These are phyloP conservation scores for Macroglossus sobrinus DNA, from an alignment of 2,113 vertebrate genomes.

Conservation along the genomic window DNA sequence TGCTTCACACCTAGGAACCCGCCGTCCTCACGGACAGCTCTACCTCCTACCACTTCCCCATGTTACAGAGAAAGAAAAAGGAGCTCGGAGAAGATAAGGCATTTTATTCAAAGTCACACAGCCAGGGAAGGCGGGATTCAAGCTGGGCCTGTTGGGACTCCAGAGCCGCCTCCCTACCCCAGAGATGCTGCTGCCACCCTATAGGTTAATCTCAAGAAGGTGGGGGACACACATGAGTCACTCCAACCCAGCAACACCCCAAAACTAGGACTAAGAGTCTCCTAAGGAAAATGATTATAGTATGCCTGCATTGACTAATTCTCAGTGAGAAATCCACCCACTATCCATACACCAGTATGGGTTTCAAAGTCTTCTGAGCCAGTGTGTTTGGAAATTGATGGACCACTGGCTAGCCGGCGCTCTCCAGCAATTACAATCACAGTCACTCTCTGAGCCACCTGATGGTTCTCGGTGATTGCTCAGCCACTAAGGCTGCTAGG, in stretches of 20 bases:
- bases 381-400: not conserved
- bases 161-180: not conserved
- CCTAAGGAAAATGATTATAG: not conserved
- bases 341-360: not conserved
- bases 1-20: not conserved
- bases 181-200: not conserved
- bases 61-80: not conserved
- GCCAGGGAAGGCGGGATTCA: not conserved
- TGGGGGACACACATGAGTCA: not conserved
- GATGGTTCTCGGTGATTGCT: not conserved
- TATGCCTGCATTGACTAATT: not conserved
- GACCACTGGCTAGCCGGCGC: not conserved
- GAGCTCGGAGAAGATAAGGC: not conserved
- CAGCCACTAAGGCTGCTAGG: not conserved
- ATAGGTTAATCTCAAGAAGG: not conserved
- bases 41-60: not conserved
- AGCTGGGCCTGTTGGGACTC: not conserved
- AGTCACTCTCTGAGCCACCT: slow-evolving; percentile 27
- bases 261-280: not conserved
- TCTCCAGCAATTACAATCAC: slow-evolving; percentile 21
- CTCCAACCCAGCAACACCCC: not conserved
- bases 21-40: not conserved
- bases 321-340: not conserved
- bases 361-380: not conserved
- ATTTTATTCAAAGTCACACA: not conserved